Base-by-base conservation (phyloP, 2,888 invertebrate species). In the Athripsodes cinereus region DNA sequence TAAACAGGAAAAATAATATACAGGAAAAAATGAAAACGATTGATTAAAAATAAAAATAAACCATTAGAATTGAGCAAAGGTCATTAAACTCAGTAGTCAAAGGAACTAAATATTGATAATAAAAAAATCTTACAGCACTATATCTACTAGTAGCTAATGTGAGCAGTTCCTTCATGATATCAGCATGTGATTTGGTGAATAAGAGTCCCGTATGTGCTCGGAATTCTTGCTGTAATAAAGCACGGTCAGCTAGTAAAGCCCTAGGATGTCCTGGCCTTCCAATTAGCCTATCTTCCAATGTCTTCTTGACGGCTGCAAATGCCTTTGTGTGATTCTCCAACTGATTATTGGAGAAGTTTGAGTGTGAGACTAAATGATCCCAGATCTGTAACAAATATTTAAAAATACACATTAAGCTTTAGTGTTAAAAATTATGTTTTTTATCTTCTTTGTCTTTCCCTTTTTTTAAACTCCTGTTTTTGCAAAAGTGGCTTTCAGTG, bases 281-380 rank as follows among this genome's bases (percentile, higher is more conserved):
- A 1, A 82, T 79, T 62, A 87, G 68, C 67, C 84, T 79, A 58
- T 86, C 85, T 65, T 86, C 85, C 52, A 85, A 70, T 0, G 82
- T 75, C 22, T 79, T 78, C 63, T 87, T 86, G 1, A 85, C 71
- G 2, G 83, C 74, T 26, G 81, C 81, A 69, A 84, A 86, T 18
- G 81, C 82, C 59, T 87, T 88, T 72, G 86, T 80, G 1, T 86
- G 82, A 0, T 76, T 74, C 64, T 88, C 86, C 65, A 86, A 80
- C 8, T 83, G 80, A 1, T 78, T 74, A 55, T 74, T 78, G 61
- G 74, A 67, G 18, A 72, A 70, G 20, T 72, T 83, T 74, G 72
- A 76, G 61, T 81, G 82, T 62, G 83, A 76, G 53, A 86, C 67
- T 65, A 81, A 67, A 50, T 79, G 77, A 64, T 84, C 84, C 81